These are phyloP conservation scores for Prolemur simus DNA, from an alignment of 2,113 vertebrate genomes.

Conservation along the genomic window DNA sequence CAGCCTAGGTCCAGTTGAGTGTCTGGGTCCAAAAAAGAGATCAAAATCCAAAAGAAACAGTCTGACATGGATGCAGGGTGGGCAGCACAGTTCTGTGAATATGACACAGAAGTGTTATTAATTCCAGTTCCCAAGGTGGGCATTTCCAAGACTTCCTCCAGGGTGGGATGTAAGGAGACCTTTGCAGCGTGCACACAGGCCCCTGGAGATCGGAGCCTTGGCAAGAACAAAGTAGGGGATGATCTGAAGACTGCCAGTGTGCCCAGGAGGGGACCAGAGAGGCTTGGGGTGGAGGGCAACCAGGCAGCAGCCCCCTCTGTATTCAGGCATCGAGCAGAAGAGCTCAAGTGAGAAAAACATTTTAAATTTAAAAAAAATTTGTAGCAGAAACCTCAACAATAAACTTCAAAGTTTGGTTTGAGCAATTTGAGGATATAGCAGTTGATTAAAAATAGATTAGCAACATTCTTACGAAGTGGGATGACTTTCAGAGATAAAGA, in stretches of 20 bases:
- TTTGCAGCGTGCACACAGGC: not conserved
- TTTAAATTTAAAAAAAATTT: too few relatives aligned
- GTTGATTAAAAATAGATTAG: not conserved
- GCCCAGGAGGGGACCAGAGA: not conserved
- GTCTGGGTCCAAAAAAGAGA: slow-evolving; percentile 10
- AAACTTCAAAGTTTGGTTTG: not conserved
- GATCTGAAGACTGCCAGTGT: not conserved
- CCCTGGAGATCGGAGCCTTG: not conserved
- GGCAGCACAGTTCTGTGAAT: not conserved
- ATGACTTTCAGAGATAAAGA: not conserved
- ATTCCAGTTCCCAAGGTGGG: not conserved
- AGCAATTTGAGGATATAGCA: not conserved
- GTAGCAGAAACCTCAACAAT: not conserved
- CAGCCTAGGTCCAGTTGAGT: not conserved
- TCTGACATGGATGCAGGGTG: not conserved
- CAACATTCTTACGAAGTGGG: not conserved
- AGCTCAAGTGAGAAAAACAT: not conserved
- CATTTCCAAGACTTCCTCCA: not conserved
- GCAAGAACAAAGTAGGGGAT: not conserved
- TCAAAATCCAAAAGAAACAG: not conserved
- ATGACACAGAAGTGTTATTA: not conserved
- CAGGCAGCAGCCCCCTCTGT: not conserved
- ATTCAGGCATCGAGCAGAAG: not conserved
- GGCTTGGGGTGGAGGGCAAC: not conserved
- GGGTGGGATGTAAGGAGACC: not conserved